phyloP scores from a whole-genome alignment of 2,113 vertebrate species.

The Hucho hucho region DNA sequence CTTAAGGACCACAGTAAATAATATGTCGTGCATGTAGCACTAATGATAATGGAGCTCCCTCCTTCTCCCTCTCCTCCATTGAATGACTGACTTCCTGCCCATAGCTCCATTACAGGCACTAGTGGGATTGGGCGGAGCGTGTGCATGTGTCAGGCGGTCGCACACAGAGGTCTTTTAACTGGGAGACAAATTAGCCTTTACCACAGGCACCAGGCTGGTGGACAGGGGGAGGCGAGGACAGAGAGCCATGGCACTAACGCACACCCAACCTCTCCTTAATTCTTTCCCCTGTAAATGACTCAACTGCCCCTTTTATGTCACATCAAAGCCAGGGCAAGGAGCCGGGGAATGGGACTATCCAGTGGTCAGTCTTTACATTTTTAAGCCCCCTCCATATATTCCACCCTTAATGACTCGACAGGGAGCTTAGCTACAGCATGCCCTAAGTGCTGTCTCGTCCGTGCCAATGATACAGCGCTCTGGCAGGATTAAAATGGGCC shows the following conservation, averaged over 20 bases:
- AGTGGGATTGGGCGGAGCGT: conserved; percentile 29
- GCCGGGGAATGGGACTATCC: not conserved
- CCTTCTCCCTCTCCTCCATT: conserved; percentile 11
- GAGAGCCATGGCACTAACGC: conserved; percentile 13
- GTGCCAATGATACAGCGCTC: not conserved
- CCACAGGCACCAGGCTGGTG: conserved; percentile 22
- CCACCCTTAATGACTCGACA: not conserved
- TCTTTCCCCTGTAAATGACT: not conserved
- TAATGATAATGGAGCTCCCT: conserved; percentile 33
- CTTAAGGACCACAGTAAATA: conserved; percentile 22
- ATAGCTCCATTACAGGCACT: conserved; percentile 41
- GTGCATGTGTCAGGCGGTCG: not conserved
- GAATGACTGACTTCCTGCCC: conserved; percentile 50
- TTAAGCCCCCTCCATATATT: not conserved
- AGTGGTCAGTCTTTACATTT: not conserved
- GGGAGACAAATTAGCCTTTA: conserved; percentile 36
- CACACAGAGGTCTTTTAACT: conserved; percentile 8
- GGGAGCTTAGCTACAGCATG: not conserved
- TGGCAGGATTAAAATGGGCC: conserved; percentile 12
- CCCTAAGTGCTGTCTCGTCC: not conserved
- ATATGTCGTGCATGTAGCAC: not conserved
- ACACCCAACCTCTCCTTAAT: conserved; percentile 16
- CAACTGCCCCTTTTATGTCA: not conserved
- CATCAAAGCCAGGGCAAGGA: conserved; percentile 6
- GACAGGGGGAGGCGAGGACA: conserved; percentile 8